Evolutionary conservation across 2,113 vertebrate genomes (phyloP).

Genomic region (Catagonus wagneri): DNA sequence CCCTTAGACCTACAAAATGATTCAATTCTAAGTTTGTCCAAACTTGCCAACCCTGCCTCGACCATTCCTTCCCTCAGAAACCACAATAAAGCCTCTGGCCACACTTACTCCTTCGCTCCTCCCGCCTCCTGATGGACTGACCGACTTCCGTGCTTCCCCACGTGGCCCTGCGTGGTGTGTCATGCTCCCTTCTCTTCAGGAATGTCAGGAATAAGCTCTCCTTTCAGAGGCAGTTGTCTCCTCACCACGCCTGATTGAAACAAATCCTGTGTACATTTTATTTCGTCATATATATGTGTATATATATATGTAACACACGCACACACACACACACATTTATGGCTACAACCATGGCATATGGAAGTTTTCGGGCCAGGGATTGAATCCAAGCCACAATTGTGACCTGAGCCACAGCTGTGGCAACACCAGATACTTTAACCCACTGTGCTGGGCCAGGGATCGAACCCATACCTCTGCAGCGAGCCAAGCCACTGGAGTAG

Average conservation of each 20-base stretch:
- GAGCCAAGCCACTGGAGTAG: too few species aligned
- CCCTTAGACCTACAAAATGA: neutral
- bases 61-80: neutral
- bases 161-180: fast-evolving
- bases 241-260: neutral
- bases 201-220: neutral
- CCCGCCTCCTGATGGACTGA: neutral
- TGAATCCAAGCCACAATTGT: too few species aligned
- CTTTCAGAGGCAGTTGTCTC: neutral
- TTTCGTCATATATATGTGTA: too few species aligned
- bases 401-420: too few species aligned
- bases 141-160: neutral
- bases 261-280: neutral
- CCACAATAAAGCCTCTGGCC: neutral
- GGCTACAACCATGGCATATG: too few species aligned
- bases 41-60: neutral
- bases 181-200: neutral
- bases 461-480: too few species aligned
- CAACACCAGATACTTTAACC: too few species aligned
- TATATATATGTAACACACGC: too few species aligned
- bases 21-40: neutral
- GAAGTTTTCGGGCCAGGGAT: too few species aligned
- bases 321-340: too few species aligned
- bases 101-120: neutral
- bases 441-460: too few species aligned